Percentiles rank a stretch among this genome's conserved stretches.
phyloP scores from a whole-genome alignment of 2,888 invertebrate species.

The Cephus pulcher region DNA sequence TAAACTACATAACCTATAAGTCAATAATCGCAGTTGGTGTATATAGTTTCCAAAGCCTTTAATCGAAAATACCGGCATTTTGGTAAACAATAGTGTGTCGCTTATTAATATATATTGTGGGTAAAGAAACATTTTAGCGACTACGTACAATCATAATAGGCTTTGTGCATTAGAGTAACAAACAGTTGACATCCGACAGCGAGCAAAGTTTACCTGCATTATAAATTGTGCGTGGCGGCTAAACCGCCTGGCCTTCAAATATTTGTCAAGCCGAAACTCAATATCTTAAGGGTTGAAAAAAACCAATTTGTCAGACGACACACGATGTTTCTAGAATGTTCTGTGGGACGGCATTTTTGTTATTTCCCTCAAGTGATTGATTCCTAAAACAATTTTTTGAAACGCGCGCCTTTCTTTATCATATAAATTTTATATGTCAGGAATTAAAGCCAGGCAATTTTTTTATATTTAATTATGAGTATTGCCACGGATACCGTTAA shows the following conservation, averaged over 20 bases:
- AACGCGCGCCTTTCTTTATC: neutral
- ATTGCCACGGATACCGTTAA: neutral
- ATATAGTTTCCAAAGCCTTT: constrained; percentile 54
- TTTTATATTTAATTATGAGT: neutral
- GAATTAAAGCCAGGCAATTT: neutral
- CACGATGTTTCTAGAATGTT: neutral
- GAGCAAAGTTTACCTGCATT: constrained; percentile 37
- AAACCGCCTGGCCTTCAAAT: constrained; percentile 29
- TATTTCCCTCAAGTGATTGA: neutral
- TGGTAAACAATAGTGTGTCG: constrained; percentile 2
- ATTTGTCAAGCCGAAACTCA: constrained; percentile 45
- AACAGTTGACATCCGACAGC: constrained; percentile 23
- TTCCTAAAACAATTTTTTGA: neutral
- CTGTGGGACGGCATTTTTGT: neutral
- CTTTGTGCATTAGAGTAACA: constrained; percentile 35
- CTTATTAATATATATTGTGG: constrained; percentile 13
- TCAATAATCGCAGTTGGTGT: constrained; percentile 30
- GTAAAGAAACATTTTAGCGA: constrained; percentile 14
- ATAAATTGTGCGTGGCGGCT: constrained; percentile 45
- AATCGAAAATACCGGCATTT: constrained; percentile 39
- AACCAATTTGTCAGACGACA: constrained; percentile 53
- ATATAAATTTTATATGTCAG: neutral
- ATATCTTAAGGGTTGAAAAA: constrained; percentile 40
- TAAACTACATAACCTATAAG: neutral
- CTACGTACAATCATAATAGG: constrained; percentile 38